Base-by-base conservation (phyloP, 2,113 vertebrate genomes). In the Bos indicus region DNA sequence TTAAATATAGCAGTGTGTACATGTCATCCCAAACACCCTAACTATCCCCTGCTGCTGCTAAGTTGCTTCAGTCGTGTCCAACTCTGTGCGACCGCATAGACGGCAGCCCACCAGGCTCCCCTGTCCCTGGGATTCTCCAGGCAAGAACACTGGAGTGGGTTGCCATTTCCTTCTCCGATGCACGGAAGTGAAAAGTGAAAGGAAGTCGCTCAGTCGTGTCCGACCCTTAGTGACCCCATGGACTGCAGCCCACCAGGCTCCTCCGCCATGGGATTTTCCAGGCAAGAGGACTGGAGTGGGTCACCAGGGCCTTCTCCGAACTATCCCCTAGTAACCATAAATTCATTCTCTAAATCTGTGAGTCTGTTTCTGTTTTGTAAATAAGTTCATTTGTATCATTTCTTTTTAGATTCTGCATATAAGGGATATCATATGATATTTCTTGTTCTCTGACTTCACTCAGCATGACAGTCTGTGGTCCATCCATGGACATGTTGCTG, bases 21-120 rank as follows among this genome's bases (percentile, higher is more conserved):
- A 74, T 25, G 67, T 74, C 67, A 36, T 74, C 67, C 67, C 21
- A 74, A 71, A 74, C 67, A 40, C 67, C n/a, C n/a, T 74, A 40
- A 74, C 2, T 74, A 3, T 40, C 7, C 62, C 16, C 33, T 67
- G 60, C 60, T 62, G 60, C 60, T 62, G 60, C 60, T 21, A 19
- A 36, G 33, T 9, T 0, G 0, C 8, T 67, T 10, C 64, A 36
- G 64, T 67, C 64, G 7, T 67, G 64, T 36, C 62, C 4, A 0
- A 19, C 33, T 9, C 33, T 67, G 17, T 67, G 64, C 1, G 2
- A 36, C 16, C 17, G 8, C 33, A 10, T n/a, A 33, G 33, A 19
- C 2, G 0, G 8, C 33, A 19, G 64, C 64, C 33, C 17, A 5
- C 33, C 33, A 11, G 64, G 33, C 33, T n/a, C 2, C 64, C 64